These are phyloP conservation scores for Aspidiotus destructor DNA, from an alignment of 2,888 invertebrate genomes.

Conservation along the genomic window DNA sequence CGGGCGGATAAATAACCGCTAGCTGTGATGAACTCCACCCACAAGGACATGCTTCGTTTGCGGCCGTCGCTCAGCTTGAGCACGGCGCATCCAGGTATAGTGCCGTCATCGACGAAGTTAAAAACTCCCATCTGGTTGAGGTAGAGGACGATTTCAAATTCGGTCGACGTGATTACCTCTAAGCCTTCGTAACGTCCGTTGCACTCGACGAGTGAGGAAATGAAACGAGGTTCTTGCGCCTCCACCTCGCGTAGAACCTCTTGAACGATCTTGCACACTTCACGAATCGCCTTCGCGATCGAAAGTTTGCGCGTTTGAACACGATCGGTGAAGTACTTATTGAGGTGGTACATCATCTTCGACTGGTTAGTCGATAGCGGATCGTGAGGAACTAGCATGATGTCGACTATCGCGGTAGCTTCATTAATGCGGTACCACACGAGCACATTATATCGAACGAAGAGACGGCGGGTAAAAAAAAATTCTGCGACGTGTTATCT, in stretches of 20 bases:
- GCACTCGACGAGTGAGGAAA: slow-evolving; percentile 64
- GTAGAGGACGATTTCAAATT: slow-evolving; percentile 74
- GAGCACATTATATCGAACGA: not conserved
- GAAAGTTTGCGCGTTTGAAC: slow-evolving; percentile 63
- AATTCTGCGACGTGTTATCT: not conserved
- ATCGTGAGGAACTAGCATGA: slow-evolving; percentile 58
- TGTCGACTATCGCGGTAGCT: not conserved
- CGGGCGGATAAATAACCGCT: slow-evolving; percentile 74
- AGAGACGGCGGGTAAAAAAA: slow-evolving; percentile 6
- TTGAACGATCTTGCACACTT: slow-evolving; percentile 71
- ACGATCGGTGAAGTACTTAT: slow-evolving; percentile 68
- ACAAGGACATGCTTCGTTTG: slow-evolving; percentile 76
- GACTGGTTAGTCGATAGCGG: slow-evolving; percentile 62
- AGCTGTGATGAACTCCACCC: slow-evolving; percentile 84
- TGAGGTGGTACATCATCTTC: slow-evolving; percentile 68
- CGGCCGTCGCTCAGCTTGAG: slow-evolving; percentile 75
- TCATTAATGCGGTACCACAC: slow-evolving; percentile 1
- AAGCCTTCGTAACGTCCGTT: slow-evolving; percentile 69
- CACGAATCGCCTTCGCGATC: slow-evolving; percentile 62
- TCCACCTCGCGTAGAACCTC: slow-evolving; percentile 77
- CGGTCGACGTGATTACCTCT: slow-evolving; percentile 65
- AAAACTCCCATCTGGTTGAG: slow-evolving; percentile 87
- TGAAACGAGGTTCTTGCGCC: slow-evolving; percentile 73
- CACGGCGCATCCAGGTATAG: slow-evolving; percentile 69
- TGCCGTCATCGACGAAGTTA: slow-evolving; percentile 79